Evolutionary conservation across 2,888 invertebrate genomes (phyloP).

Genomic region (Drosophila pegasa): DNA sequence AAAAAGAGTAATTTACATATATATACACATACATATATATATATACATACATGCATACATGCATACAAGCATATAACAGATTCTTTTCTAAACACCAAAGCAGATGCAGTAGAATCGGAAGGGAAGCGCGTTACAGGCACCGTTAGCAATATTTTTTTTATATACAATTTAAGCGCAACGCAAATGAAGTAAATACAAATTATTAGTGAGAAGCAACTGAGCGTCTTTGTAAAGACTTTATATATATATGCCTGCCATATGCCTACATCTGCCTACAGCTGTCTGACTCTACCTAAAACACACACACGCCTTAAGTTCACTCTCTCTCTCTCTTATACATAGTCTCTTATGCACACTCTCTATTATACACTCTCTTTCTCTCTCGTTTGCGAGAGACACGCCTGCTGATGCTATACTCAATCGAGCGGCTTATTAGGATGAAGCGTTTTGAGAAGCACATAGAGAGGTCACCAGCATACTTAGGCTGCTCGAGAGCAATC

Average conservation of each 20-base stretch:
- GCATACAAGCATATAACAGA: constrained; percentile 16
- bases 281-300: constrained; percentile 64
- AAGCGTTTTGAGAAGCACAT: constrained; percentile 36
- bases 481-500: too few species aligned
- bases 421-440: neutral
- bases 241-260: constrained; percentile 75
- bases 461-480: constrained; percentile 17
- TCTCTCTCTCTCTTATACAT: neutral
- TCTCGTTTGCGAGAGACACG: constrained; percentile 49
- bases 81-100: constrained; percentile 46
- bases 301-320: constrained; percentile 37
- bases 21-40: constrained; percentile 20
- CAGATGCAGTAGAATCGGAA: neutral
- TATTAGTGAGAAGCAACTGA: constrained; percentile 74
- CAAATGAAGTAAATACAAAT: constrained; percentile 46
- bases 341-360: neutral
- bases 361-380: neutral
- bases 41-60: constrained; percentile 1
- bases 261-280: constrained; percentile 79
- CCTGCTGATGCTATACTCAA: too few species aligned
- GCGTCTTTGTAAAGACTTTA: constrained; percentile 78
- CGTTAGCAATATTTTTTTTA: constrained; percentile 77
- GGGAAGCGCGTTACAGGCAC: constrained; percentile 64
- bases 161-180: constrained; percentile 71
- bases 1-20: constrained; percentile 57